Percentiles rank a stretch among this genome's conserved stretches.
Evolutionary conservation across 2,888 invertebrate genomes (phyloP).

Genomic region (Drosophila maculinotata): DNA sequence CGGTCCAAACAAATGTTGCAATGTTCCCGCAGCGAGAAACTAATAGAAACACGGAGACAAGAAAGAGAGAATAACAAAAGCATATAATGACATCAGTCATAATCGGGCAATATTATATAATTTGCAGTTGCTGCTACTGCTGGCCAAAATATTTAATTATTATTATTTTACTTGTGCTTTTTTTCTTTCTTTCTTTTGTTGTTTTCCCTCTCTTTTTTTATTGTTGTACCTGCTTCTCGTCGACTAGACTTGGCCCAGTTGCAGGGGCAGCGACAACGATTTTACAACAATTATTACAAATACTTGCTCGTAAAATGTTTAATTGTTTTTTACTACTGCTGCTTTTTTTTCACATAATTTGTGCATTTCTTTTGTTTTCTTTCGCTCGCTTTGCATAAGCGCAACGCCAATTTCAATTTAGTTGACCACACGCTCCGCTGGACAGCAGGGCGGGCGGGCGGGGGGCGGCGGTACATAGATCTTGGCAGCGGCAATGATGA

Average conservation of each 20-base stretch:
- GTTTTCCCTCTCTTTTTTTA: background rate
- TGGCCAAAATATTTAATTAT: conserved; percentile 28
- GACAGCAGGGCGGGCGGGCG: background rate
- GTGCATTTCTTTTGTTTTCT: conserved; percentile 52
- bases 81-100: conserved; percentile 39
- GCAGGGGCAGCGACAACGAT: conserved; percentile 27
- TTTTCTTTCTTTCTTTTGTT: background rate
- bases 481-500: conserved; percentile 39
- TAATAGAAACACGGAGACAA: conserved; percentile 18
- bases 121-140: conserved; percentile 10
- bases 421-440: conserved; percentile 12
- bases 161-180: conserved; percentile 8
- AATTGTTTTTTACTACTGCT: conserved; percentile 37
- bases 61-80: conserved; percentile 12
- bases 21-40: conserved; percentile 38
- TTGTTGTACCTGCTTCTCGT: conserved; percentile 2
- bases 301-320: conserved; percentile 42
- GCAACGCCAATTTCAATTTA: conserved; percentile 41
- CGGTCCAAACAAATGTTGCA: conserved; percentile 20
- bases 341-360: conserved; percentile 49
- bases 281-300: conserved; percentile 46
- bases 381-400: conserved; percentile 55
- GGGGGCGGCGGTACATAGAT: conserved; percentile 20
- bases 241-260: conserved; percentile 31
- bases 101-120: conserved; percentile 52